Percentiles rank a stretch among this genome's conserved stretches.
Evolutionary conservation across 2,113 vertebrate genomes (phyloP).

Genomic region (Centropus unirufus): DNA sequence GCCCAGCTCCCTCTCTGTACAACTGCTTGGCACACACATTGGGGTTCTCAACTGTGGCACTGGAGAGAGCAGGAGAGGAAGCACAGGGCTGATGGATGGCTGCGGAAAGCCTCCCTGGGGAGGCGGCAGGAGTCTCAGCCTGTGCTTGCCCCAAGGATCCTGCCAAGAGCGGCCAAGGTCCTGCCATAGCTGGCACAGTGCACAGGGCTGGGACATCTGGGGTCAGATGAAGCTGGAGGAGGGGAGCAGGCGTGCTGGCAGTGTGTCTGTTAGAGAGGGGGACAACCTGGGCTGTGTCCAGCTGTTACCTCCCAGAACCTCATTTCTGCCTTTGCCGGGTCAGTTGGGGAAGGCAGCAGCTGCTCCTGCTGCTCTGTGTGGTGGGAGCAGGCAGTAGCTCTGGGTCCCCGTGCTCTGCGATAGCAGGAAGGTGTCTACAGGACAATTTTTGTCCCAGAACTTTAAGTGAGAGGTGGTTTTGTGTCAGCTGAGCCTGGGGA

Average conservation of each 20-base stretch:
- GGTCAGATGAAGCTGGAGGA: not conserved
- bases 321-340: not conserved
- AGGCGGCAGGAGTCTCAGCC: not conserved
- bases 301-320: not conserved
- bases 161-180: not conserved
- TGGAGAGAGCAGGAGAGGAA: not conserved
- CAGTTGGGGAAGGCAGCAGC: not conserved
- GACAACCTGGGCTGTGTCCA: not conserved
- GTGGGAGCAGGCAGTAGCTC: not conserved
- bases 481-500: not conserved
- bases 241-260: not conserved
- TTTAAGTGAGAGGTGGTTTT: not conserved
- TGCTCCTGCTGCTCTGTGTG: not conserved
- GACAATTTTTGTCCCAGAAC: not conserved
- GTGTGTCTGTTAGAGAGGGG: not conserved
- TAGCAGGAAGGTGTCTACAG: accelerated
- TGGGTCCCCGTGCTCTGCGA: not conserved
- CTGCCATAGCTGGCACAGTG: accelerated
- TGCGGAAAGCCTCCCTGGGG: not conserved
- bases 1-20: not conserved
- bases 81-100: not conserved
- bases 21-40: accelerated
- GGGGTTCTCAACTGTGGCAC: not conserved
- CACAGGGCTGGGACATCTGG: accelerated
- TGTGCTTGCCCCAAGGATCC: not conserved